Conservation (phyloP, 2,888 invertebrate species). For the Coenonympha arcania region DNA sequence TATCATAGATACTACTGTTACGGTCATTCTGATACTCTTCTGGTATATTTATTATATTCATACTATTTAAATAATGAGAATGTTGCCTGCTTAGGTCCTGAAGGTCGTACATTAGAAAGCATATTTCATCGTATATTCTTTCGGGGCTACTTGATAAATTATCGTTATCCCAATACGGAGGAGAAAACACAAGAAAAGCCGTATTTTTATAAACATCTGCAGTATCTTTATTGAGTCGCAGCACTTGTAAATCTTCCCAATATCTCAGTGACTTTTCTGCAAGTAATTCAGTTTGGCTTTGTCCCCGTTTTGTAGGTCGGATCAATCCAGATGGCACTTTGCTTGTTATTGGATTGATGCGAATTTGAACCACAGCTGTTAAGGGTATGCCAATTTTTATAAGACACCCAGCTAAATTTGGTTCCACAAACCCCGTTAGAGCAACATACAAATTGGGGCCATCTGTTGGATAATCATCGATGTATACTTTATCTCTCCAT, state of each 20-base stretch:
- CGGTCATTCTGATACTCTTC: constrained; percentile 31
- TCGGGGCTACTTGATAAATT: constrained; percentile 47
- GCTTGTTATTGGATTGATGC: constrained; percentile 43
- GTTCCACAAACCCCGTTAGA: constrained; percentile 66
- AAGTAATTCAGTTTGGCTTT: constrained; percentile 54
- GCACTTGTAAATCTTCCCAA: constrained; percentile 56
- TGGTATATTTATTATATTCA: constrained; percentile 54
- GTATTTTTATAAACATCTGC: constrained; percentile 53
- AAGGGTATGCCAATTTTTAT: constrained; percentile 57
- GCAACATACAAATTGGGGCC: constrained; percentile 73
- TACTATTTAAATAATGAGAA: constrained; percentile 59
- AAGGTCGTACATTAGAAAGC: constrained; percentile 68
- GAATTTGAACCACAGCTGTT: constrained; percentile 56
- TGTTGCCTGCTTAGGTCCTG: constrained; percentile 70
- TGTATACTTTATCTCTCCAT: constrained; percentile 69
- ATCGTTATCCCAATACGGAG: constrained; percentile 53
- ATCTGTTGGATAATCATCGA: constrained; percentile 69
- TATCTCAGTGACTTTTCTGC: constrained; percentile 47
- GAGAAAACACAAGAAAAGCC: constrained; percentile 60
- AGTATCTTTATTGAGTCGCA: constrained; percentile 45
- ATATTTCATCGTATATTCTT: constrained; percentile 69
- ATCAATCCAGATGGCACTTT: constrained; percentile 46
- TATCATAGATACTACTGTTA: constrained; percentile 36
- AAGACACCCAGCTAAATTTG: constrained; percentile 45
- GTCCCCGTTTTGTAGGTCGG: constrained; percentile 52